Evolutionary conservation across 2,113 vertebrate genomes (phyloP).

Genomic region (Genyomyrus donnyi): DNA sequence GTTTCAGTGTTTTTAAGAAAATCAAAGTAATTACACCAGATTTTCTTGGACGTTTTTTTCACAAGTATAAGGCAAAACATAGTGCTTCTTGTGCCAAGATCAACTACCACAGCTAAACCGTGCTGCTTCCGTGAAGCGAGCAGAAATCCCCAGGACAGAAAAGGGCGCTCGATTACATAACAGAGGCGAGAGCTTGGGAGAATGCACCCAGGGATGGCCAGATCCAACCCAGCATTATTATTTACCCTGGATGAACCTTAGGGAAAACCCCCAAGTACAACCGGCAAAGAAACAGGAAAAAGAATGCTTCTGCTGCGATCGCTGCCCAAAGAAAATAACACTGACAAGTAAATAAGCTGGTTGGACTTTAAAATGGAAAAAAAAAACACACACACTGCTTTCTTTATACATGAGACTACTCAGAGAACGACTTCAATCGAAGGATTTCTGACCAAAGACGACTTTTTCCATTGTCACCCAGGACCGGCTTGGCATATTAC

Average conservation of each 20-base stretch:
- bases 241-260: not conserved
- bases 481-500: not conserved
- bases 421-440: not conserved
- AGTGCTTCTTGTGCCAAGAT: not conserved
- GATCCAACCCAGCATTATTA: not conserved
- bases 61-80: not conserved
- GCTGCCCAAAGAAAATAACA: not conserved
- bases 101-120: not conserved
- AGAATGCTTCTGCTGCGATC: not conserved
- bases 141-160: not conserved
- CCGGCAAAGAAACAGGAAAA: not conserved
- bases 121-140: not conserved
- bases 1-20: not conserved
- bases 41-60: not conserved
- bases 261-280: not conserved
- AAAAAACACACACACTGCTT: not conserved
- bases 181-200: not conserved
- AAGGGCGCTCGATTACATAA: no score
- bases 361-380: not conserved
- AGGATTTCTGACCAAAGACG: not conserved
- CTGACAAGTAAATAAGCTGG: not conserved
- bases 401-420: not conserved
- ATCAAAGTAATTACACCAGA: not conserved
- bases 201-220: not conserved
- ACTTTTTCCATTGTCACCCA: not conserved